phyloP scores from a whole-genome alignment of 1,140 invertebrate species.

The Maniola jurtina region DNA sequence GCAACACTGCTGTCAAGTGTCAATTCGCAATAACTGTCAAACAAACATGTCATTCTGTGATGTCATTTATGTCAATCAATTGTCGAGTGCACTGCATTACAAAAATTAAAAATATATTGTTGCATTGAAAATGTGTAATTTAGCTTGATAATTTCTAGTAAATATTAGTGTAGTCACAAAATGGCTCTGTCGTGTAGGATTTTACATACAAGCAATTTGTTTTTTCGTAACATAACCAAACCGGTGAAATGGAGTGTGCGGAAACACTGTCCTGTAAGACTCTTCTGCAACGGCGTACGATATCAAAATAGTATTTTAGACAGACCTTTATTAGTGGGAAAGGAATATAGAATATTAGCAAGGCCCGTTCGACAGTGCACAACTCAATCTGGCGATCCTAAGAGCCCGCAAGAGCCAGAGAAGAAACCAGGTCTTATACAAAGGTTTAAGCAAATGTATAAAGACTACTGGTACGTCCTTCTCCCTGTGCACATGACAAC shows the following conservation, averaged over 20 bases:
- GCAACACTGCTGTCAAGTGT: too few relatives aligned
- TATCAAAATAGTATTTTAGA: conserved; percentile 42
- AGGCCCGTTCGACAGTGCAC: conserved; percentile 38
- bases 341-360: conserved; percentile 26
- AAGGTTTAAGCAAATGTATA: conserved; percentile 94
- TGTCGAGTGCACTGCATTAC: too few relatives aligned
- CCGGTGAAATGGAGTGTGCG: conserved; percentile 53
- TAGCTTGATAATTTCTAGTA: not conserved
- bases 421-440: conserved; percentile 85
- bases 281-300: conserved; percentile 44
- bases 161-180: conserved; percentile 20
- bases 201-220: conserved; percentile 48
- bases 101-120: not conserved
- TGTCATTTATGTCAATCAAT: too few relatives aligned
- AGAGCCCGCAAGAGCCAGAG: conserved; percentile 54
- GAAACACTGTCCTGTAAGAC: conserved; percentile 46
- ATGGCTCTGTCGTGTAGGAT: conserved; percentile 59
- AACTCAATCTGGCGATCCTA: conserved; percentile 35
- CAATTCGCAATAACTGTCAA: too few relatives aligned
- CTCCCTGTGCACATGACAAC: conserved; percentile 94
- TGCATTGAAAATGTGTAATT: conserved; percentile 21
- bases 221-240: conserved; percentile 53
- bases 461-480: conserved; percentile 96
- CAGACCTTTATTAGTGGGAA: conserved; percentile 33
- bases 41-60: too few relatives aligned